Percentiles rank a stretch among this genome's conserved stretches.
These are phyloP conservation scores for Archivesica marissinica DNA, from an alignment of 1,140 invertebrate genomes.

Conservation along the genomic window DNA sequence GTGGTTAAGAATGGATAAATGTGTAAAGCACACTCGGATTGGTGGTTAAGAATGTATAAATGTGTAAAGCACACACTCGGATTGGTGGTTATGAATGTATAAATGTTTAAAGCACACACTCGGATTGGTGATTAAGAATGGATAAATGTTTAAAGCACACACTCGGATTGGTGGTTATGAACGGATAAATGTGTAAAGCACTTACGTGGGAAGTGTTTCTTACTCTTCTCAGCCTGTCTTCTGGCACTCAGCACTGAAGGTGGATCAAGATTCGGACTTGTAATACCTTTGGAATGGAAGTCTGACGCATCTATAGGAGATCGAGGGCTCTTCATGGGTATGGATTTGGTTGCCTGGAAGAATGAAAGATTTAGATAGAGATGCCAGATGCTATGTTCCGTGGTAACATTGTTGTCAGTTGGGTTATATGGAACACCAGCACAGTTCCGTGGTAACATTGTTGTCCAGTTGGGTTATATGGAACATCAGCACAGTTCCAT, in stretches of 20 bases:
- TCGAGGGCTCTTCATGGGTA: constrained; percentile 70
- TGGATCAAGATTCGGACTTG: constrained; percentile 75
- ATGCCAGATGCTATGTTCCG: too few species aligned
- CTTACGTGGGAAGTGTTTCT: constrained; percentile 72
- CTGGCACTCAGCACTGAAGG: constrained; percentile 69
- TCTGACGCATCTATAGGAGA: constrained; percentile 71
- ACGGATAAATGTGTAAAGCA: neutral
- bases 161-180: neutral
- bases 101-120: neutral
- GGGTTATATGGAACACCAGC: too few species aligned
- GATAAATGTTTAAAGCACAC: neutral
- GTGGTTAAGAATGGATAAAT: neutral
- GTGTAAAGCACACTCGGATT: neutral
- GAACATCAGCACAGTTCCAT: too few species aligned
- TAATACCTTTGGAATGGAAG: constrained; percentile 73
- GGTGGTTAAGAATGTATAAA: neutral
- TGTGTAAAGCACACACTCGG: neutral
- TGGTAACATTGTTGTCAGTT: too few species aligned
- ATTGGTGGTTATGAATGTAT: neutral
- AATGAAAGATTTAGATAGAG: neutral
- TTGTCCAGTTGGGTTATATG: too few species aligned
- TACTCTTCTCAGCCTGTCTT: constrained; percentile 61
- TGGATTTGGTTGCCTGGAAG: constrained; percentile 68
- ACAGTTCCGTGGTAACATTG: too few species aligned
- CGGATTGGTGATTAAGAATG: neutral